phyloP scores from a whole-genome alignment of 2,113 vertebrate genomes.

The Corvus hawaiiensis region DNA sequence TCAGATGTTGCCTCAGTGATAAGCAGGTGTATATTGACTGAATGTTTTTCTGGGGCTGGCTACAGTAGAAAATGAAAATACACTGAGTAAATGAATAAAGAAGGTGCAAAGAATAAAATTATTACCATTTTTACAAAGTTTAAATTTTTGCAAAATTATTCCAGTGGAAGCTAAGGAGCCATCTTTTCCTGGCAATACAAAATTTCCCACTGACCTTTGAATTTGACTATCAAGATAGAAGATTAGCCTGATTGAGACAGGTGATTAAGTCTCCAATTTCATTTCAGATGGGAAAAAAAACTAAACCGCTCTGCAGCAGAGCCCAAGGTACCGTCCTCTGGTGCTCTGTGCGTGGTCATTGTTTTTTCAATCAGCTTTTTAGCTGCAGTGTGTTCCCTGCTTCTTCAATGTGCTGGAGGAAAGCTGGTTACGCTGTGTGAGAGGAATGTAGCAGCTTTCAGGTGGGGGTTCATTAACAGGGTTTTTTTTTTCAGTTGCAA shows the following conservation, averaged over 20 bases:
- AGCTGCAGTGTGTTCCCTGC: neutral
- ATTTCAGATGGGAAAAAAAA: neutral
- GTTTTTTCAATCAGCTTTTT: neutral
- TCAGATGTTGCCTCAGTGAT: neutral
- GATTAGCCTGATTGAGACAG: neutral
- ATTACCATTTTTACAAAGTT: neutral
- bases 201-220: neutral
- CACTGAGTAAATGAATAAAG: neutral
- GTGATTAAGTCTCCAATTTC: neutral
- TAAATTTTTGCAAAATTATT: neutral
- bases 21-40: neutral
- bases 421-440: neutral
- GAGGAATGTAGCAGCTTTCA: neutral
- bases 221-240: neutral
- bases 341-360: neutral
- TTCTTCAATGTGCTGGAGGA: neutral
- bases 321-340: neutral
- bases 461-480: neutral
- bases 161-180: neutral
- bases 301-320: neutral
- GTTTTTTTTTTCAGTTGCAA: neutral
- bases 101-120: neutral
- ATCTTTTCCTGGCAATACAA: neutral
- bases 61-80: neutral
- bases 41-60: neutral